A percentile compares a stretch with the other conserved stretches of the same genome.
Evolutionary conservation across 2,797 vertebrate species (phyloP).

Genomic region (Buceros bicornis): DNA sequence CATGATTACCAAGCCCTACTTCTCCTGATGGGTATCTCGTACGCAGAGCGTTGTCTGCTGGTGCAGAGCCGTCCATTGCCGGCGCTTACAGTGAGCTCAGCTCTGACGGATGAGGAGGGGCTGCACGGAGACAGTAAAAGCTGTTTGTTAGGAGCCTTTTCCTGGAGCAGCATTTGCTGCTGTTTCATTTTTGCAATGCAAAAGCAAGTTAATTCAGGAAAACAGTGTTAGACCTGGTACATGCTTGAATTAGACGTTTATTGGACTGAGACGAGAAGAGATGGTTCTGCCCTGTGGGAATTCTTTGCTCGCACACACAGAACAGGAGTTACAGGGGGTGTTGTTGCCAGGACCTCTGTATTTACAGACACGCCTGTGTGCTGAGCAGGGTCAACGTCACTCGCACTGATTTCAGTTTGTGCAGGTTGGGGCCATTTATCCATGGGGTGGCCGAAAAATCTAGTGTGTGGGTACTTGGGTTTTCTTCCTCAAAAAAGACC

Average conservation of each 20-base stretch:
- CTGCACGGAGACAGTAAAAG: not conserved
- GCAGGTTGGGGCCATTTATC: not conserved
- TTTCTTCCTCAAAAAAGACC: not conserved
- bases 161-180: not conserved
- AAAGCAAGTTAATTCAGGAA: not conserved
- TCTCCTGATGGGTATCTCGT: constrained; percentile 37
- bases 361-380: not conserved
- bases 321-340: not conserved
- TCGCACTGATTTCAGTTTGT: not conserved
- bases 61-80: constrained; percentile 6
- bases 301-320: not conserved
- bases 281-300: not conserved
- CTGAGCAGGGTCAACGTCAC: not conserved
- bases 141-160: not conserved
- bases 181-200: not conserved
- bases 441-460: not conserved
- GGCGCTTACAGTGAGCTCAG: constrained; percentile 9
- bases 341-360: not conserved
- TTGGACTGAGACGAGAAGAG: not conserved
- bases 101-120: not conserved
- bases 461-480: not conserved
- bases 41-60: constrained; percentile 17
- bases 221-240: not conserved
- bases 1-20: constrained; percentile 69
- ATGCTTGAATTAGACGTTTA: not conserved